Evolutionary conservation across 2,888 invertebrate genomes (phyloP).

Genomic region (Frankliniella fusca): DNA sequence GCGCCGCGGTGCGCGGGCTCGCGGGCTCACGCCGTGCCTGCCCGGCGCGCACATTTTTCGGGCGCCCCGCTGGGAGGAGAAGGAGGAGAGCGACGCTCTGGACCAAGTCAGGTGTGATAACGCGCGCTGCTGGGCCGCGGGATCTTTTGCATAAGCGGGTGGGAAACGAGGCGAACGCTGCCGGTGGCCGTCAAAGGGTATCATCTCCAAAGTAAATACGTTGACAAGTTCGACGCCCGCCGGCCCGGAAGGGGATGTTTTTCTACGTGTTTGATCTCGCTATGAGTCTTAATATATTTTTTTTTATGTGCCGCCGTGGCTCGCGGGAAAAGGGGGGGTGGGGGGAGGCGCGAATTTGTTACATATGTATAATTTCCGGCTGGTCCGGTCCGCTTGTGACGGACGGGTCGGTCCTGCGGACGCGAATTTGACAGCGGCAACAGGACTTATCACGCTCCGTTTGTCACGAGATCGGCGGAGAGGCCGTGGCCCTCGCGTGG

Average conservation of each 20-base stretch:
- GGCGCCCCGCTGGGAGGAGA: conserved; percentile 12
- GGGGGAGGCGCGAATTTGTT: background rate
- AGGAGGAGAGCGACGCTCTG: background rate
- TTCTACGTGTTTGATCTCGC: background rate
- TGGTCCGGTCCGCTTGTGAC: background rate
- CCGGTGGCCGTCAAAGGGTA: background rate
- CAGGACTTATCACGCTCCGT: no score
- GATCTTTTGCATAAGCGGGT: background rate
- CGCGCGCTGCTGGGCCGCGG: background rate
- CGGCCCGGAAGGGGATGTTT: background rate
- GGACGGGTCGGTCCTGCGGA: background rate
- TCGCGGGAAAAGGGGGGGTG: no score
- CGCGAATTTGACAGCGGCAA: background rate
- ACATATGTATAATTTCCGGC: background rate
- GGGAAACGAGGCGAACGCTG: background rate
- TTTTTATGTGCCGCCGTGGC: background rate
- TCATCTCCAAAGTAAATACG: background rate
- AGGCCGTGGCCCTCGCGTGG: no score
- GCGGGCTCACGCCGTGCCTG: background rate
- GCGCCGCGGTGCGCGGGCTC: no score
- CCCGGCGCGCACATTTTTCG: conserved; percentile 4
- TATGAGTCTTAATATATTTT: background rate
- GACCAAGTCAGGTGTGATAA: background rate
- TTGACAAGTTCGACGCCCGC: no score
- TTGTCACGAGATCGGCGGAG: no score